Conservation (phyloP, 2,797 vertebrate species). For the Tenualosa ilisha region DNA sequence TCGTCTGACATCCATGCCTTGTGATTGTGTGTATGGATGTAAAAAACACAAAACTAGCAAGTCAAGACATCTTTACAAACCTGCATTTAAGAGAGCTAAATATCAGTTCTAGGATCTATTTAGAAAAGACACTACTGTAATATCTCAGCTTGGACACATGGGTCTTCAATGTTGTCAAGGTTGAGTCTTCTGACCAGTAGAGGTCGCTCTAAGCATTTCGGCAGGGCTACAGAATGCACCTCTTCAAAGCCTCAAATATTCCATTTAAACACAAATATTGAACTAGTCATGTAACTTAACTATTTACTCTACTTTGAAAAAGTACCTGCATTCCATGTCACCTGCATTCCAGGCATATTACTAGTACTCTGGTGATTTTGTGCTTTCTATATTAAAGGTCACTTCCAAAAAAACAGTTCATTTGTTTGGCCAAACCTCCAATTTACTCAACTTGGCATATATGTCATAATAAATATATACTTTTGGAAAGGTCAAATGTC, state of each 20-base stretch:
- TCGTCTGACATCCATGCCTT: not conserved
- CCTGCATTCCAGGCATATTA: not conserved
- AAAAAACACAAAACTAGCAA: not conserved
- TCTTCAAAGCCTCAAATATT: slow-evolving; percentile 36
- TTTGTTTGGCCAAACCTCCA: not conserved
- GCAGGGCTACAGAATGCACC: not conserved
- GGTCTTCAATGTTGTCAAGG: not conserved
- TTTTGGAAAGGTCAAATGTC: too few relatives aligned
- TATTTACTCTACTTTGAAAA: not conserved
- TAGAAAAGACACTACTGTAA: not conserved
- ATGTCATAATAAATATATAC: not conserved
- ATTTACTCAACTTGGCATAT: not conserved
- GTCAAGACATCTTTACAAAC: not conserved
- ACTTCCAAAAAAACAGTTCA: not conserved
- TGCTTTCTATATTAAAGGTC: not conserved
- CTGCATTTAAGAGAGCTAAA: not conserved
- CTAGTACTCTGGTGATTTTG: not conserved
- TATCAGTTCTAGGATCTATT: not conserved
- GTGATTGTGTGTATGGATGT: not conserved
- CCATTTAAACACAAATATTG: not conserved
- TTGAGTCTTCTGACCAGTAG: slow-evolving; percentile 61
- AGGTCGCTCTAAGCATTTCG: slow-evolving; percentile 66
- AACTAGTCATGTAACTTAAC: not conserved
- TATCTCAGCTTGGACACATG: not conserved
- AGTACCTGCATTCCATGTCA: not conserved